Conservation (phyloP, 2,113 vertebrate species). For the Actenoides lindsayi region DNA sequence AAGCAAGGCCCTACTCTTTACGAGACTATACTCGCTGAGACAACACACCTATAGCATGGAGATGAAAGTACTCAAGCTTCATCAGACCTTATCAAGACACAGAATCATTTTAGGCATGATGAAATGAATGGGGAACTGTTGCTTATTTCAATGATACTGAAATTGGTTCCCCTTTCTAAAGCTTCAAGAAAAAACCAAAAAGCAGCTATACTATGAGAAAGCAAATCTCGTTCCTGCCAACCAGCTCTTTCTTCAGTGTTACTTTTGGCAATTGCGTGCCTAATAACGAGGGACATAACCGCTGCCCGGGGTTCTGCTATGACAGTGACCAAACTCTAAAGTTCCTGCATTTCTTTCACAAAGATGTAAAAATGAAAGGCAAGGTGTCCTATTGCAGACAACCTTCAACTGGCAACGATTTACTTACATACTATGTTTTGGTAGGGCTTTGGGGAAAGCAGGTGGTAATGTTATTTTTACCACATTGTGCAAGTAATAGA, state of each 20-base stretch:
- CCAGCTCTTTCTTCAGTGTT: neutral
- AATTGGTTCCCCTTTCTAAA: neutral
- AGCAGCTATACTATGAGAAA: neutral
- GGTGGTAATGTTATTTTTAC: neutral
- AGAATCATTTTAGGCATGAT: fast-evolving
- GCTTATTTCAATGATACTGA: neutral
- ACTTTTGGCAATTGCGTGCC: neutral
- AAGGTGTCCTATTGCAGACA: neutral
- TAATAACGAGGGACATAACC: neutral
- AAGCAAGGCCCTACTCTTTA: neutral
- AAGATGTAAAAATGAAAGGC: neutral
- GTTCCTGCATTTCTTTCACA: neutral
- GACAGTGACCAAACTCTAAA: neutral
- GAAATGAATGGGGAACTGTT: neutral
- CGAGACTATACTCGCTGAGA: neutral
- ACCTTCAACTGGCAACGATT: neutral
- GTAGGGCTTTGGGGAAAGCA: neutral
- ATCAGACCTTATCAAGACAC: neutral
- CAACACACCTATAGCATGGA: neutral
- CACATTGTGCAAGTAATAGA: neutral
- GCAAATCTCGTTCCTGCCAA: neutral
- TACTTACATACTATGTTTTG: neutral
- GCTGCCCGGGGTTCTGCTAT: neutral
- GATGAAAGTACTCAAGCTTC: neutral
- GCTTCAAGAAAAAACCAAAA: neutral